phyloP scores from a whole-genome alignment of 2,113 vertebrate species.

The Catharus fuscescens region DNA sequence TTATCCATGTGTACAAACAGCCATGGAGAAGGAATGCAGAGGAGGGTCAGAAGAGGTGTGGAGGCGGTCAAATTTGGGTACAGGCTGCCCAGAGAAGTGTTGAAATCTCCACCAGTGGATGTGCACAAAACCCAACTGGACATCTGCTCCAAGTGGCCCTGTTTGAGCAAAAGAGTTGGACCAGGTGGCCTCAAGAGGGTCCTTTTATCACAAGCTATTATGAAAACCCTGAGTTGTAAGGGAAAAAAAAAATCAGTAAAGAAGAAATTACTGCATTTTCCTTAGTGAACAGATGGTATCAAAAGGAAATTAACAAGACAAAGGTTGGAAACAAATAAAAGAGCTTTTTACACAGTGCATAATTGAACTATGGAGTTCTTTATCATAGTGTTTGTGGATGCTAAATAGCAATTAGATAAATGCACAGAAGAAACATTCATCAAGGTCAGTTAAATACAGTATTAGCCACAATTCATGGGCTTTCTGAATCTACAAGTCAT shows the following conservation, averaged over 20 bases:
- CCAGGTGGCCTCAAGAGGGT: not conserved
- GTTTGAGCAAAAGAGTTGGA: not conserved
- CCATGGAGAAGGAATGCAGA: not conserved
- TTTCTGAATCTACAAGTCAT: not conserved
- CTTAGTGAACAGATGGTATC: not conserved
- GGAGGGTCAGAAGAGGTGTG: not conserved
- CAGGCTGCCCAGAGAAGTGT: not conserved
- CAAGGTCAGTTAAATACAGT: not conserved
- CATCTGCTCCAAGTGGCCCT: not conserved
- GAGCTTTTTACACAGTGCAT: not conserved
- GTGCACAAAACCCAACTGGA: not conserved
- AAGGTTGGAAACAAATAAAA: not conserved
- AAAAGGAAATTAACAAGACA: not conserved
- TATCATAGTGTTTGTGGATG: not conserved
- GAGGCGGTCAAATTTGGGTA: not conserved
- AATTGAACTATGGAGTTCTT: not conserved
- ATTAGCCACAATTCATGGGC: not conserved
- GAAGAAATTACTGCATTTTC: not conserved
- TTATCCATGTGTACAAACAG: accelerated
- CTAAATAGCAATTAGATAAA: not conserved
- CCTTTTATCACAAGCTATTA: not conserved
- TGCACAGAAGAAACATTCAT: not conserved
- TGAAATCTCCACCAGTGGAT: not conserved
- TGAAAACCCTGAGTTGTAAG: not conserved
- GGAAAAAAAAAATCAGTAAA: not conserved